A percentile compares a stretch with the other conserved stretches of the same genome.
phyloP scores from a whole-genome alignment of 2,113 vertebrate species.

The Rattus norvegicus region DNA sequence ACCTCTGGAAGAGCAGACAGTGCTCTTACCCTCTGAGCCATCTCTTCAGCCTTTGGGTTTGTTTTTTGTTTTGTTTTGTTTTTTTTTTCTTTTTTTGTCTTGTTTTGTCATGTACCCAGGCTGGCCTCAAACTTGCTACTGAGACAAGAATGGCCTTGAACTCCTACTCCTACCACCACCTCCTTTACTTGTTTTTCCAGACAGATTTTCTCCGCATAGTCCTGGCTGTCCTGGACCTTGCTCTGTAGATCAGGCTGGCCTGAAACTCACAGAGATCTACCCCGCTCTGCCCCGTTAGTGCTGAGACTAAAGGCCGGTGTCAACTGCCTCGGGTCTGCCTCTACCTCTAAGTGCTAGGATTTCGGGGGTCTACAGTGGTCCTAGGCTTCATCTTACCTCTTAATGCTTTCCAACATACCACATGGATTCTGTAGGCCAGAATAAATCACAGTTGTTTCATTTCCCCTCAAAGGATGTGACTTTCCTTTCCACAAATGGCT shows the following conservation, averaged over 20 bases:
- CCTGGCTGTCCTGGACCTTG: not conserved
- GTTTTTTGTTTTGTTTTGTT: not conserved
- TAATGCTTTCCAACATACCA: not conserved
- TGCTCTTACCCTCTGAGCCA: too few relatives aligned
- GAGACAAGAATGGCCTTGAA: not conserved
- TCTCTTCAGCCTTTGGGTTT: not conserved
- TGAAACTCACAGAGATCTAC: too few relatives aligned
- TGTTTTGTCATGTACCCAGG: not conserved
- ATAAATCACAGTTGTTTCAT: constrained; percentile 64
- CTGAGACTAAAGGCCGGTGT: not conserved
- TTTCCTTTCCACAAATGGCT: constrained; percentile 61
- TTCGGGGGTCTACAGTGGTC: too few relatives aligned
- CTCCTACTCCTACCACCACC: not conserved
- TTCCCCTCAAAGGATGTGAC: constrained; percentile 67
- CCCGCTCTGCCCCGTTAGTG: too few relatives aligned
- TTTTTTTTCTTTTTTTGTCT: not conserved
- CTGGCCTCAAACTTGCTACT: not conserved
- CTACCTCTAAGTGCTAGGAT: not conserved
- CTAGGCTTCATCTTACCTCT: not conserved
- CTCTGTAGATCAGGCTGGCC: not conserved
- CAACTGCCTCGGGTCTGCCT: not conserved
- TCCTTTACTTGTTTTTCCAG: not conserved
- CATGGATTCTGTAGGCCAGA: constrained; percentile 10
- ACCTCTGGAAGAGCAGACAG: too few relatives aligned
- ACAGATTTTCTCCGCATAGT: not conserved